Conservation (phyloP, 1,140 invertebrate genomes). For the Psix sp. region DNA sequence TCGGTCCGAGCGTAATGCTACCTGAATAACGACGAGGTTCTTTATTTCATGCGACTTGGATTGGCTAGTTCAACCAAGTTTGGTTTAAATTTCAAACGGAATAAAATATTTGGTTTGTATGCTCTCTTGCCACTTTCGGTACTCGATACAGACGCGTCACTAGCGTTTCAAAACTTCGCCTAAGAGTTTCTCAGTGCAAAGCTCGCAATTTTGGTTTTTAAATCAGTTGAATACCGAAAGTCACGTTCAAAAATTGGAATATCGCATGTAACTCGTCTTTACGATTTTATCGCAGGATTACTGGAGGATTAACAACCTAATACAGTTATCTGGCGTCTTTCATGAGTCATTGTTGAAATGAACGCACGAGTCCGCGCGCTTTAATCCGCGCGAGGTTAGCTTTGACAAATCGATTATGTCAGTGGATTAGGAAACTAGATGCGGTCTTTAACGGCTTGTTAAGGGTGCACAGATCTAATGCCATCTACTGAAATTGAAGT, state of each 20-base stretch:
- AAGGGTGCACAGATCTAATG: no score
- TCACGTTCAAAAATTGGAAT: slow-evolving; percentile 43
- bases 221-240: slow-evolving; percentile 40
- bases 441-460: neutral
- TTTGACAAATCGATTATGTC: slow-evolving; percentile 35
- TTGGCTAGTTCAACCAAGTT: slow-evolving; percentile 28
- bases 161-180: slow-evolving; percentile 1
- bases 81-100: slow-evolving; percentile 46
- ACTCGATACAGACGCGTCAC: slow-evolving; percentile 12
- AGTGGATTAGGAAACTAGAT: slow-evolving; percentile 10
- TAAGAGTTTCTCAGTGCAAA: no score
- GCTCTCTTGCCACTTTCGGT: slow-evolving; percentile 11
- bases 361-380: slow-evolving; percentile 10
- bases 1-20: slow-evolving; percentile 2
- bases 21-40: slow-evolving; percentile 27
- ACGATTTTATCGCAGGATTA: slow-evolving; percentile 39
- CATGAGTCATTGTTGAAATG: slow-evolving; percentile 21
- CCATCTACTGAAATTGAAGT: no score
- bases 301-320: slow-evolving; percentile 27
- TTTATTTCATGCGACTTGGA: slow-evolving; percentile 41
- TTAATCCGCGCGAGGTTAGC: slow-evolving; percentile 22
- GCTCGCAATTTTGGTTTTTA: no score
- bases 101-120: slow-evolving; percentile 48
- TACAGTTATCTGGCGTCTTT: slow-evolving; percentile 27
- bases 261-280: slow-evolving; percentile 29